Evolutionary conservation across 2,113 vertebrate species (phyloP).

Genomic region (Patagioenas fasciata): DNA sequence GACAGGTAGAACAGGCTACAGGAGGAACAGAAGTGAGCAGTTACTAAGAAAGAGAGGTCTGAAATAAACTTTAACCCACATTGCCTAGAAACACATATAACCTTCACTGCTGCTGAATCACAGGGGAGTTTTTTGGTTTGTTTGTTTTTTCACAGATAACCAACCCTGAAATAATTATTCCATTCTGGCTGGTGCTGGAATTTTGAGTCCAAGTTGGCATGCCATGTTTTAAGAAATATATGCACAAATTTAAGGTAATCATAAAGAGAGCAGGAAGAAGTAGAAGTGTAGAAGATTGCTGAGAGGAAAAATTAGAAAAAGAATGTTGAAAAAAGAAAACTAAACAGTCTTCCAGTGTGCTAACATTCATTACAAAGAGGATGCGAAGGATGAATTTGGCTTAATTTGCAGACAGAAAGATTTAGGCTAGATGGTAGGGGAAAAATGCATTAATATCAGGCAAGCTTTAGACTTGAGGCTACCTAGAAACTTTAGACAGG

Average conservation of each 20-base stretch:
- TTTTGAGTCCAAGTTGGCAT: constrained; percentile 1
- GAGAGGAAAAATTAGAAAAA: constrained; percentile 1
- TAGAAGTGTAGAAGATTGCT: neutral
- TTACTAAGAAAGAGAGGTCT: neutral
- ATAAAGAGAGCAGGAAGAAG: neutral
- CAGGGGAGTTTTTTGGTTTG: neutral
- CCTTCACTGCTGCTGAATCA: constrained; percentile 5
- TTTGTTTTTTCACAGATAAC: neutral
- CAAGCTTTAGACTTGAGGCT: constrained; percentile 27
- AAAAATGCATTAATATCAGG: neutral
- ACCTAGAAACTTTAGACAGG: constrained; percentile 26
- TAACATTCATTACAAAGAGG: constrained; percentile 6
- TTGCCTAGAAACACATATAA: neutral
- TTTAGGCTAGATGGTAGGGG: neutral
- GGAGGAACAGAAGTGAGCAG: neutral
- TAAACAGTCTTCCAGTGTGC: neutral
- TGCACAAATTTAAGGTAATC: neutral
- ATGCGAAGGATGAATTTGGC: constrained; percentile 53
- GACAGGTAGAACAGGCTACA: neutral
- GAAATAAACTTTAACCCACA: neutral
- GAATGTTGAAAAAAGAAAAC: neutral
- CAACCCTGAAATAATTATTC: constrained; percentile 13
- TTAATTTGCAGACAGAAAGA: constrained; percentile 47
- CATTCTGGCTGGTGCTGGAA: neutral
- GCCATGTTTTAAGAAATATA: neutral